phyloP scores from a whole-genome alignment of 2,113 vertebrate genomes.

The Pituophis catenifer region DNA sequence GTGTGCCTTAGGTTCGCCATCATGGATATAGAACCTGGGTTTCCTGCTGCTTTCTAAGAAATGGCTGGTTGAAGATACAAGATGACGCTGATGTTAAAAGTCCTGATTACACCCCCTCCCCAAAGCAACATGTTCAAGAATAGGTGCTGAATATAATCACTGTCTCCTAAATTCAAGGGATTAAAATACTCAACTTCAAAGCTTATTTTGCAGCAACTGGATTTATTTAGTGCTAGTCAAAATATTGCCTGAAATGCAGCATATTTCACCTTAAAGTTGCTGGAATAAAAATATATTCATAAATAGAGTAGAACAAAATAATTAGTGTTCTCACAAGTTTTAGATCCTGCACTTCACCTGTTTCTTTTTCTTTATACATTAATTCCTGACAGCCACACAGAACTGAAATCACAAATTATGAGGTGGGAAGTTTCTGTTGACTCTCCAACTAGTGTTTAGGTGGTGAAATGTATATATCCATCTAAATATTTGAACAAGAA shows the following conservation, averaged over 20 bases:
- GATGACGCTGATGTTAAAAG: background rate
- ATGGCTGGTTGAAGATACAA: background rate
- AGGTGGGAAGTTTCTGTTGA: background rate
- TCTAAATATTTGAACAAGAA: background rate
- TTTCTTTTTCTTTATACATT: background rate
- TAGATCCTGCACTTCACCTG: background rate
- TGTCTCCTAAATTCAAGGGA: background rate
- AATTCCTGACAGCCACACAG: background rate
- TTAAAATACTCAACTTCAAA: background rate
- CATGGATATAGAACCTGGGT: background rate
- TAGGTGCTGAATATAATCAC: background rate
- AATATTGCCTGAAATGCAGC: background rate
- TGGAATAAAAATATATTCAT: background rate
- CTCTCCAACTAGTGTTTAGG: background rate
- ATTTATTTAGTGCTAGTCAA: background rate
- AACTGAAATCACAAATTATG: background rate
- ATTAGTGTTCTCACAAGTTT: background rate
- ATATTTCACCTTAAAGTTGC: background rate
- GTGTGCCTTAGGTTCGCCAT: too few species aligned
- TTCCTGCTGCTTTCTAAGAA: background rate
- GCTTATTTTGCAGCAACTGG: background rate
- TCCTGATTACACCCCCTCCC: background rate
- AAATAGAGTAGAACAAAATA: background rate
- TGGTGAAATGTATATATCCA: background rate
- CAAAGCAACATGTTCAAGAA: background rate